A percentile compares a stretch with the other conserved stretches of the same genome.
Evolutionary conservation across 2,888 invertebrate species (phyloP).

Genomic region (Vandiemenella viatica): DNA sequence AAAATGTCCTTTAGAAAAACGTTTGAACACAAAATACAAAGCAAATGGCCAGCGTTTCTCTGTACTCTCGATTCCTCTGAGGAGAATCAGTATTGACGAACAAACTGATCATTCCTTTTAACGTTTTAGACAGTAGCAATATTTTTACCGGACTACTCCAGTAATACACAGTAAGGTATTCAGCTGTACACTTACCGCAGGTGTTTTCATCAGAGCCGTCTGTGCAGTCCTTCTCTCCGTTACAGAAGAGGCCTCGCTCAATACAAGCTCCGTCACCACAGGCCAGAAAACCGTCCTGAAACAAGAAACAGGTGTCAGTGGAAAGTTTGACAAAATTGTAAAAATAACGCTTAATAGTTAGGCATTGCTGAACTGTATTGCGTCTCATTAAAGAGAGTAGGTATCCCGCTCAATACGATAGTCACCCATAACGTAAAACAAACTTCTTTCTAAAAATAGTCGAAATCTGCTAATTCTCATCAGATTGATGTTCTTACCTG

Average conservation of each 20-base stretch:
- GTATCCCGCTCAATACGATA: not conserved
- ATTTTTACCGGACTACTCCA: too few relatives aligned
- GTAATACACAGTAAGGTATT: too few relatives aligned
- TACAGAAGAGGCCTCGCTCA: slow-evolving; percentile 81
- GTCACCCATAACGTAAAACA: not conserved
- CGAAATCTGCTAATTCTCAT: not conserved
- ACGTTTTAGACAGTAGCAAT: too few relatives aligned
- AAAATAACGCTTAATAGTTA: not conserved
- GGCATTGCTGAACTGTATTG: not conserved
- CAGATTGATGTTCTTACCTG: slow-evolving; percentile 20
- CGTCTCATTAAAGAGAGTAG: not conserved
- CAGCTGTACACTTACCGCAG: slow-evolving; percentile 54
- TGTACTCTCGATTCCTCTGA: too few relatives aligned
- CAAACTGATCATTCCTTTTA: too few relatives aligned
- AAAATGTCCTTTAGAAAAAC: too few relatives aligned
- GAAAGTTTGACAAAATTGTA: too few relatives aligned
- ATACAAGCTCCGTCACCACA: slow-evolving; percentile 79
- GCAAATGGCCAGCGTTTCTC: too few relatives aligned
- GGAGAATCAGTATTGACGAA: too few relatives aligned
- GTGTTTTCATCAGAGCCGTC: slow-evolving; percentile 84
- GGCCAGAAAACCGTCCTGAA: slow-evolving; percentile 65
- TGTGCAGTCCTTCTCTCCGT: slow-evolving; percentile 76
- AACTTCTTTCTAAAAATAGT: not conserved
- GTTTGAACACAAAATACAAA: too few relatives aligned
- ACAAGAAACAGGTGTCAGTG: too few relatives aligned